These are phyloP conservation scores for Sebastolobus alascanus DNA, from an alignment of 2,797 vertebrate genomes.

Conservation along the genomic window DNA sequence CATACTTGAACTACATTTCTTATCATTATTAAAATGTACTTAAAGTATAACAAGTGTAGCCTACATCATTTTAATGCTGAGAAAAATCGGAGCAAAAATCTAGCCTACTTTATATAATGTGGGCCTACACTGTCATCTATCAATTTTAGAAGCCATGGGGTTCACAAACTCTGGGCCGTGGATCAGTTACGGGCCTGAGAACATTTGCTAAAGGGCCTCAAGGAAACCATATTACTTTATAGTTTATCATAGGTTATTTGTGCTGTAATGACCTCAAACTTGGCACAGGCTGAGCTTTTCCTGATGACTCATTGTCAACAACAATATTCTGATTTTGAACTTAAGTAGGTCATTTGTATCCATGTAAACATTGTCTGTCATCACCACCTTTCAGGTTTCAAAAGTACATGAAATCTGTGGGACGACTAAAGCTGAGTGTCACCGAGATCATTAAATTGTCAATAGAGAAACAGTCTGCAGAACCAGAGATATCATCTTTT, in stretches of 20 bases:
- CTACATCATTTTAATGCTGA: neutral
- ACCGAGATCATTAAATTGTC: too few relatives aligned
- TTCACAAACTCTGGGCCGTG: neutral
- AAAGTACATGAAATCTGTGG: too few relatives aligned
- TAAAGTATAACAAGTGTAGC: neutral
- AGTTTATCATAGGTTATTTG: neutral
- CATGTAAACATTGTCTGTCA: too few relatives aligned
- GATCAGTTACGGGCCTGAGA: neutral
- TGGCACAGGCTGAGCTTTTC: neutral
- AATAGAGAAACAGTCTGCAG: too few relatives aligned
- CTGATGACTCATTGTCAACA: neutral
- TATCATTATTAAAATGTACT: neutral
- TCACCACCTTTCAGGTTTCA: too few relatives aligned
- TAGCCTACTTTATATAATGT: neutral
- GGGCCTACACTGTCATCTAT: neutral
- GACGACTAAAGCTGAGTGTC: too few relatives aligned
- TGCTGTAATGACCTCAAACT: neutral
- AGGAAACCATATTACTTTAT: neutral
- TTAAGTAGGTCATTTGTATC: neutral
- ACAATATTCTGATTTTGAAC: neutral
- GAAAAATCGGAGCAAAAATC: neutral
- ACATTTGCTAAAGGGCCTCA: neutral
- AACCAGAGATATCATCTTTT: too few relatives aligned
- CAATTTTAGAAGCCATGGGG: too few relatives aligned
- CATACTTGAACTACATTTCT: neutral